Evolutionary conservation across 2,888 invertebrate species (phyloP), one percentile per base, ranked within the genome.

Genomic region (Diaphora mendica): DNA sequence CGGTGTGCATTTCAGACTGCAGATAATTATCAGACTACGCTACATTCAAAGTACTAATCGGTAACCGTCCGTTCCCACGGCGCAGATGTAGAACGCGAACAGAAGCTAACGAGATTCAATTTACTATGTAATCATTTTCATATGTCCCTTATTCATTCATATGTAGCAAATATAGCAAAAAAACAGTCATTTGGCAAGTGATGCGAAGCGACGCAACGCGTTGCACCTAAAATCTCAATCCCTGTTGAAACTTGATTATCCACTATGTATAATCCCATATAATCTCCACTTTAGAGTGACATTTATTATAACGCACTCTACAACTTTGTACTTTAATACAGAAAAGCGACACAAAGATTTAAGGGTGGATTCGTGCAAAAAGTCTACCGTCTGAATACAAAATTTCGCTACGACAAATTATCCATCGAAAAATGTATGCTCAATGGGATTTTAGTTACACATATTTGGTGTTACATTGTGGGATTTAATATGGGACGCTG

Each of bases 401-500:
- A 62, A 62, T 62, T 62, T 62, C 8, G 8, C 17, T 15, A 62
- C 5, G 17, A 30, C 30, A 30, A 62, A 62, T 17, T 2, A 30
- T 62, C 39, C 15, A 30, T 62, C 5, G 17, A n/a, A n/a, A 51
- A 55, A 33, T n/a, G n/a, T 67, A n/a, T 35, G 68, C 55, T 26
- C 35, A 33, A 44, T 68, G n/a, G 35, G n/a, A 55, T 55, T 68
- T 55, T 55, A 68, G 33, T 68, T 68, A 62, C 30, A 74, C 62
- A 66, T 64, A 64, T 64, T 68, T 39, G 8, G 64, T 71, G 77
- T 75, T 80, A 86, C 82, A 85, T 80, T 86, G 88, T 85, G 78
- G 79, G 80, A 84, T 85, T 80, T 82, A 85, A 78, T 73, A 74
- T 81, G 76, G 82, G 86, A 82, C 82, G 83, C 85, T 87, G 88